Conservation (phyloP, 2,888 invertebrate genomes). For the Xylophagus ater region DNA sequence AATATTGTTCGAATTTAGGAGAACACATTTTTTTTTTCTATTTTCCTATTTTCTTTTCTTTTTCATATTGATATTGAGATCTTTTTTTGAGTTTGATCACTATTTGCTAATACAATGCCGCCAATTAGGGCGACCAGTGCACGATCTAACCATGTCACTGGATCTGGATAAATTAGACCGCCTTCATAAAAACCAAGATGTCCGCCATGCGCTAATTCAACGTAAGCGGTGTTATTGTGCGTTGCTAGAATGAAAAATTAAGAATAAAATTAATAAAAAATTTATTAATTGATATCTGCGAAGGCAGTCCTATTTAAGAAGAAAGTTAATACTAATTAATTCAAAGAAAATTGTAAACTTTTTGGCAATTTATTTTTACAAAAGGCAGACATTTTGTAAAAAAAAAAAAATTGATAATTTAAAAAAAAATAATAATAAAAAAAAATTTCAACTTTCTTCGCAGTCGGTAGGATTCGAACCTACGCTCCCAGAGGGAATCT, state of each 20-base stretch:
- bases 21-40: too few relatives aligned
- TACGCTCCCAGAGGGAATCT: conserved; percentile 41
- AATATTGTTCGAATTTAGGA: too few relatives aligned
- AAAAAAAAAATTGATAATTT: too few relatives aligned
- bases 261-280: background rate
- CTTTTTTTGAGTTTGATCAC: conserved; percentile 19
- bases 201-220: conserved; percentile 83
- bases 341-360: too few relatives aligned
- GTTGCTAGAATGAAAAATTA: conserved; percentile 44
- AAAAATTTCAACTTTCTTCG: conserved; percentile 18
- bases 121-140: conserved; percentile 73
- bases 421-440: conserved; percentile 10
- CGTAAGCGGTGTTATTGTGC: conserved; percentile 56
- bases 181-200: conserved; percentile 94
- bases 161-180: conserved; percentile 73
- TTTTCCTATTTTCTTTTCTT: too few relatives aligned
- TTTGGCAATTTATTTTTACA: too few relatives aligned
- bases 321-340: background rate
- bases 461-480: conserved; percentile 40
- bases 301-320: too few relatives aligned
- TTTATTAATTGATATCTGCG: too few relatives aligned
- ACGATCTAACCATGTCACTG: conserved; percentile 87
- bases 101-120: conserved; percentile 53
- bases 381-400: too few relatives aligned
- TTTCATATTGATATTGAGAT: conserved; percentile 9